phyloP scores from a whole-genome alignment of 1,140 invertebrate species.

The Kradibia gibbosae region DNA sequence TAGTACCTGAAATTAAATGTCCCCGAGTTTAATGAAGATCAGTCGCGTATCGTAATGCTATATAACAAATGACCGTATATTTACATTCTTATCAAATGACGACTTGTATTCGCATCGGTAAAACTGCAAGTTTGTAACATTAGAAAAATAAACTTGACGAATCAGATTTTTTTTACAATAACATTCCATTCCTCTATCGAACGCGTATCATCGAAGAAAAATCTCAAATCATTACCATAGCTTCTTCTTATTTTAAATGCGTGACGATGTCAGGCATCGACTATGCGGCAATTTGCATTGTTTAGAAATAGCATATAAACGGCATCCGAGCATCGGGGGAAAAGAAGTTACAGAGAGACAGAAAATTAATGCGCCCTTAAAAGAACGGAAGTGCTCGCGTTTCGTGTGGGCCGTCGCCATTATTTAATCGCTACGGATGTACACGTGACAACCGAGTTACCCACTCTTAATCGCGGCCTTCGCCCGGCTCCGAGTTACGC shows the following conservation, averaged over 20 bases:
- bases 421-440: conserved; percentile 42
- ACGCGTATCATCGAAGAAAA: neutral
- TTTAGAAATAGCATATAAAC: neutral
- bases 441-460: conserved; percentile 4
- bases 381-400: conserved; percentile 33
- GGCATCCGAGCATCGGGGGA: neutral
- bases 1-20: neutral
- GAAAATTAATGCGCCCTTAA: conserved; percentile 22
- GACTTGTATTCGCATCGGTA: neutral
- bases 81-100: neutral
- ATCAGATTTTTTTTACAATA: neutral
- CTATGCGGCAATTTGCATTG: no score
- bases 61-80: neutral
- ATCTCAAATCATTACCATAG: neutral
- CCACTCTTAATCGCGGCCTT: conserved; percentile 1
- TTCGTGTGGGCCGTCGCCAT: conserved; percentile 2
- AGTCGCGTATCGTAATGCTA: neutral
- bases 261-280: neutral
- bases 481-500: neutral
- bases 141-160: neutral
- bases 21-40: neutral
- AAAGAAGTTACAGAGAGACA: neutral
- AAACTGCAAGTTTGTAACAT: neutral
- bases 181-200: neutral
- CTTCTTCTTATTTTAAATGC: neutral